Percentiles rank a stretch among this genome's conserved stretches.
Evolutionary conservation across 2,113 vertebrate genomes (phyloP).

Genomic region (Eurystomus gularis): DNA sequence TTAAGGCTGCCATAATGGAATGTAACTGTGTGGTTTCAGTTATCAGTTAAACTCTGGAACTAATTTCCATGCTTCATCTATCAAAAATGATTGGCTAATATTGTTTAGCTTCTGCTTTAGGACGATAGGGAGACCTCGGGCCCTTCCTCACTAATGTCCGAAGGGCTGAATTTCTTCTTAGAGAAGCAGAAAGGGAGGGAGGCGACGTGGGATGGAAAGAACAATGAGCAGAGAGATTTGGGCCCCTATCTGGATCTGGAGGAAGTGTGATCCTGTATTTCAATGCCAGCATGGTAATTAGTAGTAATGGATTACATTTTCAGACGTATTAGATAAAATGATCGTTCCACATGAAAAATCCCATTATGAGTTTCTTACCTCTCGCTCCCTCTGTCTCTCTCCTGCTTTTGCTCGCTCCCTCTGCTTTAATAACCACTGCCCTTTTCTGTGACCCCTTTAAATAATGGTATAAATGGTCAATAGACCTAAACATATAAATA

Average conservation of each 20-base stretch:
- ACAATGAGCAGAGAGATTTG: slow-evolving; percentile 66
- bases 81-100: slow-evolving; percentile 88
- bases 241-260: slow-evolving; percentile 46
- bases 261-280: slow-evolving; percentile 66
- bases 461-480: slow-evolving; percentile 46
- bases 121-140: slow-evolving; percentile 84
- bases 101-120: slow-evolving; percentile 84
- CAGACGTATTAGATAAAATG: slow-evolving; percentile 86
- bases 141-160: slow-evolving; percentile 75
- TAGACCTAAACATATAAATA: slow-evolving; percentile 66
- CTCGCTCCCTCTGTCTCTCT: slow-evolving; percentile 27
- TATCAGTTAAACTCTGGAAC: slow-evolving; percentile 94
- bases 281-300: slow-evolving; percentile 86
- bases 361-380: slow-evolving; percentile 77
- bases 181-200: slow-evolving; percentile 52
- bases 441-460: slow-evolving; percentile 65
- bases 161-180: slow-evolving; percentile 72
- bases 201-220: slow-evolving; percentile 16
- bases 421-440: slow-evolving; percentile 72
- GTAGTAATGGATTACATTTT: slow-evolving; percentile 84
- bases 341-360: slow-evolving; percentile 82
- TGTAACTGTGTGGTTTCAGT: slow-evolving; percentile 88
- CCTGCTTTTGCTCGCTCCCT: slow-evolving; percentile 28
- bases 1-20: slow-evolving; percentile 98
- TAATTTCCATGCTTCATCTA: slow-evolving; percentile 95